phyloP scores from a whole-genome alignment of 2,797 vertebrate species.

The Manis pentadactyla region DNA sequence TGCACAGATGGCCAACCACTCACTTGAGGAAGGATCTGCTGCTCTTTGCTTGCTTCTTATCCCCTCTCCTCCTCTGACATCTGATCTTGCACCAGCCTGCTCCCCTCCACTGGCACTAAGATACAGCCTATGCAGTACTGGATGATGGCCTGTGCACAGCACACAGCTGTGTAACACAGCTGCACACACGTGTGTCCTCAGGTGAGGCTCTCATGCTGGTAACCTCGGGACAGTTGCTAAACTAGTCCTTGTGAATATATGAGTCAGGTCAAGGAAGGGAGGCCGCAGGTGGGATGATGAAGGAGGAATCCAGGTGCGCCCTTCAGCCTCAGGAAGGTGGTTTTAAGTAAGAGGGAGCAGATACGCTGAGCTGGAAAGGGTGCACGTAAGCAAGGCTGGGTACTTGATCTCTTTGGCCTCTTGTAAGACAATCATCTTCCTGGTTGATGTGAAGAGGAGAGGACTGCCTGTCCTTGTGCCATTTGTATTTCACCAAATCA shows the following conservation, averaged over 20 bases:
- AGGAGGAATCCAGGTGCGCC: neutral
- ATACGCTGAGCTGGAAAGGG: neutral
- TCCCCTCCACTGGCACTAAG: neutral
- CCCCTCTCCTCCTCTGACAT: neutral
- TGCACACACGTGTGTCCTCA: neutral
- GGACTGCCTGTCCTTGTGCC: neutral
- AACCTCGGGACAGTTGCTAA: neutral
- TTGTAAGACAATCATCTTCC: neutral
- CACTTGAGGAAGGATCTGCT: neutral
- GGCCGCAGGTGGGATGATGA: neutral
- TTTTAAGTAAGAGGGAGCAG: neutral
- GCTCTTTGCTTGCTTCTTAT: neutral
- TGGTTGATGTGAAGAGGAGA: neutral
- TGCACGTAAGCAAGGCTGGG: neutral
- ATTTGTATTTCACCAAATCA: neutral
- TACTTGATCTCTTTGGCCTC: neutral
- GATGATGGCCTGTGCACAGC: neutral
- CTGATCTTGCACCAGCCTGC: neutral
- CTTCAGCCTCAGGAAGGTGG: neutral
- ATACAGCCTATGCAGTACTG: accelerated
- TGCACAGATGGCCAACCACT: accelerated
- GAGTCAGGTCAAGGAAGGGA: neutral
- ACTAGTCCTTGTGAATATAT: neutral
- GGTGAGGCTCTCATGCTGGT: accelerated
- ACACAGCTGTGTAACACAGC: neutral